Conservation (phyloP, 2,113 vertebrate species). For the Phaetusa simplex region DNA sequence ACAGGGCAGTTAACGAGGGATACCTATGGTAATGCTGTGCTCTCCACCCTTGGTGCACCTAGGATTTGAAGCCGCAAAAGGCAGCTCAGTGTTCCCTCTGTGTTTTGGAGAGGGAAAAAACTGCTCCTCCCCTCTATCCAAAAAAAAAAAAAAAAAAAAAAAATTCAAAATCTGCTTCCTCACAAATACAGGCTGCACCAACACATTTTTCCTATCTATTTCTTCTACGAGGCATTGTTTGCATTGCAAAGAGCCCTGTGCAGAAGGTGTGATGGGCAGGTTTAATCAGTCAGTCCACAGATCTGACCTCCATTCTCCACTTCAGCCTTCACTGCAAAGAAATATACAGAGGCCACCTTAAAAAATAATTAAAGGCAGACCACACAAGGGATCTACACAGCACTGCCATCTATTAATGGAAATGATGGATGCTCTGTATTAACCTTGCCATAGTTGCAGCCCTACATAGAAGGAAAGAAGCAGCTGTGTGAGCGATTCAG, state of each 20-base stretch:
- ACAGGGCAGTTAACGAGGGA: neutral
- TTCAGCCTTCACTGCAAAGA: neutral
- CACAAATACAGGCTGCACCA: neutral
- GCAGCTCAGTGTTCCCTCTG: neutral
- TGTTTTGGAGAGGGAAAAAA: neutral
- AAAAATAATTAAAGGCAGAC: slow-evolving; percentile 63
- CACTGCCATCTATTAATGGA: slow-evolving; percentile 49
- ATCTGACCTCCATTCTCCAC: neutral
- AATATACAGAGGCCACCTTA: slow-evolving; percentile 46
- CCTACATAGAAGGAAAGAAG: neutral
- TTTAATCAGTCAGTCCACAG: slow-evolving; percentile 29
- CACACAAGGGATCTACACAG: slow-evolving; percentile 24
- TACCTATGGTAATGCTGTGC: neutral
- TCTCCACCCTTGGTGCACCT: rapidly evolving
- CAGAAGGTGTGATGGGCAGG: neutral
- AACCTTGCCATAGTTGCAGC: slow-evolving; percentile 41
- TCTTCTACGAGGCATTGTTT: neutral
- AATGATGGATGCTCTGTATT: slow-evolving; percentile 63
- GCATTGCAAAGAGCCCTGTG: neutral
- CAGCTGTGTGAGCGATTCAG: slow-evolving; percentile 20
- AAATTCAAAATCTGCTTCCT: neutral
- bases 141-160: neutral
- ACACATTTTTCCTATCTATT: neutral
- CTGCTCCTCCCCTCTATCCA: neutral
- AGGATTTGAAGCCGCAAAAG: neutral